Conservation (phyloP, 2,113 vertebrate genomes). For the Rhodinocichla rosea region DNA sequence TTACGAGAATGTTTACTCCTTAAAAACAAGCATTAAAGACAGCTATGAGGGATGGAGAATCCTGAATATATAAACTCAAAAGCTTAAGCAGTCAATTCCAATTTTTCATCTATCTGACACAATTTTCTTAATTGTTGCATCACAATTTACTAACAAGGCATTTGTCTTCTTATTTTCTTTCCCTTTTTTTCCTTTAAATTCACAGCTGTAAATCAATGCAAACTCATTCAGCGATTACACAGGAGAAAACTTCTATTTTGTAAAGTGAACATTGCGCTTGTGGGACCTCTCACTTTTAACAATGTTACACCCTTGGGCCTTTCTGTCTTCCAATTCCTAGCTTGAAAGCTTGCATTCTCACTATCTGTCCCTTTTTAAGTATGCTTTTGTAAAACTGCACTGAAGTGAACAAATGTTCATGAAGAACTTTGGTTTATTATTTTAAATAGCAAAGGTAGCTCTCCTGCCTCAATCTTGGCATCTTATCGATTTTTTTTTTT, state of each 20-base stretch:
- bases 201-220: constrained; percentile 11
- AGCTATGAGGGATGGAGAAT: background rate
- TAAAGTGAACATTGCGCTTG: constrained; percentile 40
- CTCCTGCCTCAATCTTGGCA: background rate
- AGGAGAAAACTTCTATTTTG: constrained; percentile 34
- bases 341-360: constrained; percentile 29
- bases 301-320: constrained; percentile 50
- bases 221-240: constrained; percentile 33
- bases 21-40: background rate
- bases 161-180: constrained; percentile 5
- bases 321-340: constrained; percentile 30
- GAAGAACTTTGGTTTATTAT: constrained; percentile 10
- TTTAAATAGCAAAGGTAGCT: constrained; percentile 17
- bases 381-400: constrained; percentile 26
- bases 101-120: background rate
- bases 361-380: constrained; percentile 31
- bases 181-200: background rate
- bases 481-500: background rate
- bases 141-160: background rate
- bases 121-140: background rate
- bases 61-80: background rate
- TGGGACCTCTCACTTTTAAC: constrained; percentile 3
- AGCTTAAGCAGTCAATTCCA: background rate
- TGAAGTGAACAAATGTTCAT: constrained; percentile 32
- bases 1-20: background rate